These are phyloP conservation scores for Drosophila falleni DNA, from an alignment of 2,888 invertebrate species.

Conservation along the genomic window DNA sequence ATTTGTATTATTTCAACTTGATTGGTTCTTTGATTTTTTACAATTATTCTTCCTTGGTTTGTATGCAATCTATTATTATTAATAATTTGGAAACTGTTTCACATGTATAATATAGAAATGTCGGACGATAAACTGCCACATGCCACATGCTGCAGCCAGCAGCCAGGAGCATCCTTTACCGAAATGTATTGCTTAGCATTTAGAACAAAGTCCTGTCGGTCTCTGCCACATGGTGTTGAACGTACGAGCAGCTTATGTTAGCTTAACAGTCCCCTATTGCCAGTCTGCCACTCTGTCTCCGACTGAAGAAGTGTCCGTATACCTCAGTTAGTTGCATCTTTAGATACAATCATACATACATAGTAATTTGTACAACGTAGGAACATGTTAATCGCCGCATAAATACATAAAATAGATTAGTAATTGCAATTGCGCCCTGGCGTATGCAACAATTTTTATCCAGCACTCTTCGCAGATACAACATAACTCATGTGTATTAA, in stretches of 20 bases:
- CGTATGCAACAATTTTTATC: constrained; percentile 38
- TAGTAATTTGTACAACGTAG: constrained; percentile 68
- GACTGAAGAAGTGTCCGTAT: constrained; percentile 23
- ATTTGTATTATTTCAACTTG: constrained; percentile 73
- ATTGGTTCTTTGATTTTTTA: constrained; percentile 42
- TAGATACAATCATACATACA: constrained; percentile 54
- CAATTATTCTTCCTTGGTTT: constrained; percentile 51
- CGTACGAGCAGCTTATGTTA: background rate
- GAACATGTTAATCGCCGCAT: constrained; percentile 79
- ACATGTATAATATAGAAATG: constrained; percentile 28
- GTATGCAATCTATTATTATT: constrained; percentile 29
- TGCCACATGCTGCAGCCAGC: constrained; percentile 1
- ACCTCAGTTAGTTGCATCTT: constrained; percentile 69
- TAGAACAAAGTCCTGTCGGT: constrained; percentile 36
- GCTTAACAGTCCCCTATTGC: constrained; percentile 3
- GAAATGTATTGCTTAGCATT: constrained; percentile 61
- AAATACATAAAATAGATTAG: constrained; percentile 62
- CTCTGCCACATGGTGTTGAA: constrained; percentile 24
- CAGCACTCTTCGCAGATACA: constrained; percentile 6
- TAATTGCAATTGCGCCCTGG: constrained; percentile 35
- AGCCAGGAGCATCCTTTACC: constrained; percentile 43
- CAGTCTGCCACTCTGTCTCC: background rate
- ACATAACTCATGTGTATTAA: background rate
- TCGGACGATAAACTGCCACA: constrained; percentile 70
- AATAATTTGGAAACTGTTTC: constrained; percentile 43